Conservation (phyloP, 2,113 vertebrate species). For the Heptranchias perlo region DNA sequence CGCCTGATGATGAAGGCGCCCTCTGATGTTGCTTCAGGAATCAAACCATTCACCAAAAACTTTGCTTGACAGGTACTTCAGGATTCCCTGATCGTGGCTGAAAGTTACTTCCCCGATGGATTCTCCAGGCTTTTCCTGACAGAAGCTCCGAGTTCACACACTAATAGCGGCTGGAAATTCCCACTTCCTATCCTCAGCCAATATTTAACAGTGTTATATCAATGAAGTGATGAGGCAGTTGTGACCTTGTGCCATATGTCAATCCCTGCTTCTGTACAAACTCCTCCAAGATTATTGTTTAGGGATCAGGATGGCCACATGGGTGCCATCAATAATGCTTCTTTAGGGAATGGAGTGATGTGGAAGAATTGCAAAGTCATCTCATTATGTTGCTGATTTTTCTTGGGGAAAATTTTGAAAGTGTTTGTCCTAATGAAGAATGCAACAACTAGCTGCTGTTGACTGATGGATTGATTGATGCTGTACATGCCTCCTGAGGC, state of each 20-base stretch:
- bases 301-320: too few species aligned
- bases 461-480: too few species aligned
- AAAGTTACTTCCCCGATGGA: not conserved
- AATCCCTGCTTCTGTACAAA: not conserved
- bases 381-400: too few species aligned
- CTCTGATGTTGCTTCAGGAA: not conserved
- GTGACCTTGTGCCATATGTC: not conserved
- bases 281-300: not conserved
- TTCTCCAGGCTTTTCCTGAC: not conserved
- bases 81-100: not conserved
- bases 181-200: not conserved
- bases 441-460: too few species aligned
- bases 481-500: too few species aligned
- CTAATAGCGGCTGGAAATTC: not conserved
- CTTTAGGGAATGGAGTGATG: too few species aligned
- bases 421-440: too few species aligned
- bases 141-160: not conserved
- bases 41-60: not conserved
- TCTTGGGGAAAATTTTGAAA: too few species aligned
- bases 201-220: not conserved
- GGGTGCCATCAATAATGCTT: too few species aligned
- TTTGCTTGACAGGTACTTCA: not conserved
- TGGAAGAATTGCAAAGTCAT: too few species aligned
- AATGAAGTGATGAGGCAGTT: not conserved
- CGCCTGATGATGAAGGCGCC: too few species aligned